These are phyloP conservation scores for Nannoperca obscura DNA, from an alignment of 2,797 vertebrate genomes.

Conservation along the genomic window DNA sequence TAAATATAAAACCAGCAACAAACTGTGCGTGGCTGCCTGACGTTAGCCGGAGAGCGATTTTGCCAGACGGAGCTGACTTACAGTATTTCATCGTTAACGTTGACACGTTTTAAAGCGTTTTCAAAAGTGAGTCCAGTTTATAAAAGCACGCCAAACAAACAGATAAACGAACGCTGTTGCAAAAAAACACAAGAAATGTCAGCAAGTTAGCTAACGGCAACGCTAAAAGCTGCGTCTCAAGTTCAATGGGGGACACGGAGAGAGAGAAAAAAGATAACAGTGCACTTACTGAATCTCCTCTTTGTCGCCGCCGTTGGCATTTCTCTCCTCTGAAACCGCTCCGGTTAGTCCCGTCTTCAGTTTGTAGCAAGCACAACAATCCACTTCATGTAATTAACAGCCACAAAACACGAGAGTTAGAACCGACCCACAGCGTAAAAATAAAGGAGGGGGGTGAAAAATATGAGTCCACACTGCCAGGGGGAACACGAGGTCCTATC, in stretches of 20 bases:
- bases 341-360: constrained; percentile 73
- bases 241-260: constrained; percentile 48
- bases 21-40: constrained; percentile 66
- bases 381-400: constrained; percentile 67
- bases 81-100: constrained; percentile 1
- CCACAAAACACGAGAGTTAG: constrained; percentile 54
- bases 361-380: constrained; percentile 70
- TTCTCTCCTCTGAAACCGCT: constrained; percentile 72
- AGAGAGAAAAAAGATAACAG: constrained; percentile 40
- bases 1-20: constrained; percentile 49
- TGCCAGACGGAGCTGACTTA: constrained; percentile 33
- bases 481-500: constrained; percentile 77
- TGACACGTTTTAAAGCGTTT: constrained; percentile 15
- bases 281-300: constrained; percentile 83
- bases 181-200: too few relatives aligned
- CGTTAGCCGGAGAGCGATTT: constrained; percentile 26
- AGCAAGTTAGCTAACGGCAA: constrained; percentile 39
- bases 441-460: background rate
- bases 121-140: constrained; percentile 25
- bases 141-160: background rate
- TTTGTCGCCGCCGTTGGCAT: constrained; percentile 82
- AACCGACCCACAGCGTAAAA: constrained; percentile 26
- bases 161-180: fast-evolving
- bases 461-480: constrained; percentile 62
- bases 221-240: constrained; percentile 50